Base-by-base conservation (phyloP, 1,140 invertebrate genomes). In the Magallana ariakensis region DNA sequence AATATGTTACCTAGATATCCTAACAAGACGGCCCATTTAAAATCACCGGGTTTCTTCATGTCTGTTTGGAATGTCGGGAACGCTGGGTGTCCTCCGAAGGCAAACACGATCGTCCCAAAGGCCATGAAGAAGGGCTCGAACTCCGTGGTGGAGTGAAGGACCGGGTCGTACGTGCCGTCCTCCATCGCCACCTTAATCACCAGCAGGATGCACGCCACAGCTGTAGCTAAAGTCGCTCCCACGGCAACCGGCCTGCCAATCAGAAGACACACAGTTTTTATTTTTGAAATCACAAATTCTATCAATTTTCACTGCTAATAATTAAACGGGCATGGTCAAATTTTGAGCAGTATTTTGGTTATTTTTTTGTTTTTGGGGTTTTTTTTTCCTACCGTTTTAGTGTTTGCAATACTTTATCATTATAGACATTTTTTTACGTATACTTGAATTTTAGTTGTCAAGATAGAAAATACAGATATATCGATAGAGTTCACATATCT, bases 241-340 rank as follows among this genome's bases (percentile, higher is more conserved):
- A 94, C 88, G 19, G 93, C 94, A 46, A 94, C 90, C 26, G 91
- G 92, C 92, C 93, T 93, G 54, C 4, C 33, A 81, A 97, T 90
- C 89, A 96, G 95, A 95, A 96, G 96, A 46, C 94, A 92, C 91
- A n/a, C 96, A 97, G 88, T 89, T 88, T 5, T 33, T 33, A 33
- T 33, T 3, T 33, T 33, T 33, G 33, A 33, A 33, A 33, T 33
- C 33, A 33, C 33, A 33, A 33, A 4, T 33, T 33, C 4, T 33
- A 33, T 33, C 33, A 33, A 33, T 33, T 3, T 33, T 33, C 33
- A 33, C 33, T 33, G 33, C 33, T 33, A 1, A 33, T 33, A 33
- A 33, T 33, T 33, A 33, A 33, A 33, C 33, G 33, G 33, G 33
- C 33, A 33, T 33, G 33, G 33, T 33, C 33, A 33, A 33, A 4